Conservation (phyloP, 2,888 invertebrate genomes). For the Cephalotes varians region DNA sequence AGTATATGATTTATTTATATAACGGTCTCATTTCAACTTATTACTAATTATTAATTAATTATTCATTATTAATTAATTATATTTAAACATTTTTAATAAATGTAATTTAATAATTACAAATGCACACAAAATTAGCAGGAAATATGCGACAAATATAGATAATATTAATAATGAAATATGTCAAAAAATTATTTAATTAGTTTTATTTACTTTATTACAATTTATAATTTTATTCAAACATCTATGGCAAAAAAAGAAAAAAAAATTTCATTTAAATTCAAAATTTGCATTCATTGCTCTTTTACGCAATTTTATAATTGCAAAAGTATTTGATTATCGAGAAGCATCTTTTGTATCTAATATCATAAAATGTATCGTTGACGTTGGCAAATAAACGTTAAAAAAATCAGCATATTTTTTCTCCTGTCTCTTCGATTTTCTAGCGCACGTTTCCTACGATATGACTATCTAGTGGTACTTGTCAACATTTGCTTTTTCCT, state of each 20-base stretch:
- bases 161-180: not conserved
- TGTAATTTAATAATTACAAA: not conserved
- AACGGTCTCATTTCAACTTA: too few relatives aligned
- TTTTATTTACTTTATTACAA: not conserved
- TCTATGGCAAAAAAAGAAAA: not conserved
- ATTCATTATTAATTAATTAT: too few relatives aligned
- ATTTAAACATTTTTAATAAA: not conserved
- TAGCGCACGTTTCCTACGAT: not conserved
- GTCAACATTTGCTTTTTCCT: constrained; percentile 27
- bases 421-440: not conserved
- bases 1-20: too few relatives aligned
- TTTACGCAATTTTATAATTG: not conserved
- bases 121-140: not conserved
- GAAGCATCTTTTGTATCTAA: not conserved
- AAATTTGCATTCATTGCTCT: not conserved
- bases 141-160: not conserved
- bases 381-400: not conserved
- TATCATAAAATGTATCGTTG: not conserved
- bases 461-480: not conserved
- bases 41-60: too few relatives aligned
- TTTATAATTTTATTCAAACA: not conserved
- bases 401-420: constrained; percentile 10
- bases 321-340: not conserved
- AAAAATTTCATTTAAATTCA: not conserved
- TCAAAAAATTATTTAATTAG: not conserved